Conservation (phyloP, 2,888 invertebrate species). For the Pyrgus malvae region DNA sequence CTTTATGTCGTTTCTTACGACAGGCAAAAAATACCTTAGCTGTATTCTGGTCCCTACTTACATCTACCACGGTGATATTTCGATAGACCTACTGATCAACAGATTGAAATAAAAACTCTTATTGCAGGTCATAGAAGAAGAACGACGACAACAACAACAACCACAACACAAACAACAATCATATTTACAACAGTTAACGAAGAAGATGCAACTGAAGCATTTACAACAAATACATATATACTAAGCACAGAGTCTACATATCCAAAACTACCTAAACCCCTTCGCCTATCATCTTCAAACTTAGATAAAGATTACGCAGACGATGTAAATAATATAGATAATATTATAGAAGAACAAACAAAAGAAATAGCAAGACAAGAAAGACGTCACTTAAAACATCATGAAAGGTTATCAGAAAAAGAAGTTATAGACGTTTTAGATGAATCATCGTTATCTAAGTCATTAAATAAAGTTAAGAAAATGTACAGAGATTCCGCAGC, state of each 20-base stretch:
- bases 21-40: too few species aligned
- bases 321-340: slow-evolving; percentile 67
- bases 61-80: too few species aligned
- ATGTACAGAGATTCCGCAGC: slow-evolving; percentile 75
- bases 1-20: too few species aligned
- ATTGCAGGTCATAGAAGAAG: slow-evolving; percentile 73
- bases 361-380: slow-evolving; percentile 49
- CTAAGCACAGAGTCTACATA: slow-evolving; percentile 49
- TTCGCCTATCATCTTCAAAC: slow-evolving; percentile 53
- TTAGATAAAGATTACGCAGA: slow-evolving; percentile 60
- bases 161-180: slow-evolving; percentile 55
- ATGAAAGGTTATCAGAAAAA: slow-evolving; percentile 52
- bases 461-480: slow-evolving; percentile 73
- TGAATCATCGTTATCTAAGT: slow-evolving; percentile 57
- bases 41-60: too few species aligned
- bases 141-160: slow-evolving; percentile 60
- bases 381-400: slow-evolving; percentile 54
- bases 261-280: slow-evolving; percentile 66
- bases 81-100: too few species aligned
- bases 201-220: slow-evolving; percentile 54
- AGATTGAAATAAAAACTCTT: background rate
- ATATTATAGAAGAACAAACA: slow-evolving; percentile 54
- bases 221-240: slow-evolving; percentile 51
- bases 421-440: slow-evolving; percentile 61
- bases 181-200: slow-evolving; percentile 49